Percentiles rank a stretch among this genome's conserved stretches.
These are phyloP conservation scores for Cheilosia vulpina DNA, from an alignment of 2,888 invertebrate species.

Conservation along the genomic window DNA sequence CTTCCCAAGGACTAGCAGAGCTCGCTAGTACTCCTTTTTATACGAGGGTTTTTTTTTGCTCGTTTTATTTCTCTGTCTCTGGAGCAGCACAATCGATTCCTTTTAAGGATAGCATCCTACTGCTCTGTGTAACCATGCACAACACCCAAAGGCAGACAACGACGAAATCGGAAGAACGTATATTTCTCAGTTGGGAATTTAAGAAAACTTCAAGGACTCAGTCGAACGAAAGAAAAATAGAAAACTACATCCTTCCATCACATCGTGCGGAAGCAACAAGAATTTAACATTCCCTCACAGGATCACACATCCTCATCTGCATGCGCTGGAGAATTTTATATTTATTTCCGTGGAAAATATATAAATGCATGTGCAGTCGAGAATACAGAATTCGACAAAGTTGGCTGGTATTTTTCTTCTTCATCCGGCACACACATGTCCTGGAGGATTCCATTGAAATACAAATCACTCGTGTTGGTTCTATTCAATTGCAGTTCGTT, in stretches of 20 bases:
- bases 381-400: slow-evolving; percentile 3
- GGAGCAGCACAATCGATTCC: slow-evolving; percentile 51
- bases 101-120: neutral
- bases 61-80: slow-evolving; percentile 56
- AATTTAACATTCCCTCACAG: slow-evolving; percentile 19
- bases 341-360: slow-evolving; percentile 40
- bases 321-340: slow-evolving; percentile 40
- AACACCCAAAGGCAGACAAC: slow-evolving; percentile 7
- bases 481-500: slow-evolving; percentile 51
- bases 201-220: slow-evolving; percentile 47
- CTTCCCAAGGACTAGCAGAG: slow-evolving; percentile 39
- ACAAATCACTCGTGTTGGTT: slow-evolving; percentile 47
- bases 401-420: slow-evolving; percentile 8
- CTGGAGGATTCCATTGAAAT: neutral
- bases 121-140: slow-evolving; percentile 36
- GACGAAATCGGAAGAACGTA: slow-evolving; percentile 20
- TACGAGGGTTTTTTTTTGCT: slow-evolving; percentile 52
- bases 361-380: slow-evolving; percentile 40
- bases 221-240: slow-evolving; percentile 17
- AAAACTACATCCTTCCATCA: slow-evolving; percentile 2
- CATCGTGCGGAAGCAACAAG: slow-evolving; percentile 14
- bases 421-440: slow-evolving; percentile 13
- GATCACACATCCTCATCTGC: slow-evolving; percentile 41
- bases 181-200: slow-evolving; percentile 28
- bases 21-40: slow-evolving; percentile 46